Base-by-base conservation (phyloP, 2,888 invertebrate genomes). In the Dioctria rufipes region DNA sequence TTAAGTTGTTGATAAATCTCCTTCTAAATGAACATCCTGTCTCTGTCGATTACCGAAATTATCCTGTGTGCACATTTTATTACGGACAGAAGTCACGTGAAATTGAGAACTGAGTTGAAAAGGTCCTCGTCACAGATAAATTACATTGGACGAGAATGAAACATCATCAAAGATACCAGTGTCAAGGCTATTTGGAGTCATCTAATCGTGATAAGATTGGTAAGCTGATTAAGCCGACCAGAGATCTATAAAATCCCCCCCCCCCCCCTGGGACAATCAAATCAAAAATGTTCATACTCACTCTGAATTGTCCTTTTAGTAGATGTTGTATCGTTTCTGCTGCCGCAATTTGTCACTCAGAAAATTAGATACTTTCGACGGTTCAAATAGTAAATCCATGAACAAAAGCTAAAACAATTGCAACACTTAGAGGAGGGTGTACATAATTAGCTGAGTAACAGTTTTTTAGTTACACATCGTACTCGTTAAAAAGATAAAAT, bases 11-110 rank as follows among this genome's bases (percentile, higher is more conserved):
- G 61, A 51, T 60, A 63, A 77, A 63, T 63, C 63, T 63, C 63
- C 63, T 25, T 25, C 63, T n/a, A 77, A 77, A 77, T 63, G 77
- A 77, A 77, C 77, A 61, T 63, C 77, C 77, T 61, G 4, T 49
- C 51, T 49, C 54, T 63, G 46, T 46, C 77, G 49, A 61, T 63
- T 77, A 77, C 77, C 5, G 49, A n/a, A 46, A 63, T 61, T 63
- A 43, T 63, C 63, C 77, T 63, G n/a, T 25, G 25, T 5, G 49
- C 4, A 3, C 63, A 43, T 11, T 43, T 39, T 63, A 60, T 77
- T 63, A 77, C 6, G 51, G 49, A 3, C 51, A 3, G 11, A 25
- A 77, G 46, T 63, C 77, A 63, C 77, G 63, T 63, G 77, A 77
- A 63, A 39, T 63, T 46, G 39, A 25, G 25, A 25, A 49, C 43